Base-by-base conservation (phyloP, 2,797 vertebrate genomes). In the Gymnocypris eckloni region DNA sequence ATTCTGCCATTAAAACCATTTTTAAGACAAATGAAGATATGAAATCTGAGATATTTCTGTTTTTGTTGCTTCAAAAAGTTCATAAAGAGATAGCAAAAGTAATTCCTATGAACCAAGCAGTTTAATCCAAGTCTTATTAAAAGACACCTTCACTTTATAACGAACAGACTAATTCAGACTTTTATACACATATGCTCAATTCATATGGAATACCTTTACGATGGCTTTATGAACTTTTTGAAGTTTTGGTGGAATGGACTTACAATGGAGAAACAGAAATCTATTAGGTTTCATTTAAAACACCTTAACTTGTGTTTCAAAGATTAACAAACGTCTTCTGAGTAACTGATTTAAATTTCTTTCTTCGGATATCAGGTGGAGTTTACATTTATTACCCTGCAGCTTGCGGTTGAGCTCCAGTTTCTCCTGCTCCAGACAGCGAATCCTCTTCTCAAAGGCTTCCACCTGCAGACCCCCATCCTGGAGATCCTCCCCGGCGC, bases 341-440 rank as follows among this genome's bases (percentile, higher is more conserved):
- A n/a, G 20, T n/a, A 43, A 71, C 22, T 71, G 39, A 43, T 18
- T 11, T 18, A 28, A 4, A 50, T 52, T 33, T 75, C 25, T 28
- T 33, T 75, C 2, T 18, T 43, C 6, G 72, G 12, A 67, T 52
- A 52, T 28, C 37, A 43, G 61, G 7, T 69, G 59, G 3, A 45
- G 18, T 33, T 22, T 0, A 20, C 33, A 10, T 0, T 37, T 41
- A 69, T 91, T 88, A 99, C 98, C 98, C 92, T 98, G 97, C 71
- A 99, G 94, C 89, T 96, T 98, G 85, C 96, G 95, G 92, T 93
- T 97, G 83, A 99, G 95, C 91, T 99, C 98, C 88, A 96, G 95
- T 83, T 99, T 99, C 92, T 99, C 98, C 90, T 98, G 97, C 88
- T 99, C 98, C 85, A 99, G 94, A 8, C 97, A 93, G 10, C 95